Evolutionary conservation across 2,888 invertebrate genomes (phyloP).

Genomic region (Scaptomyza reducta): DNA sequence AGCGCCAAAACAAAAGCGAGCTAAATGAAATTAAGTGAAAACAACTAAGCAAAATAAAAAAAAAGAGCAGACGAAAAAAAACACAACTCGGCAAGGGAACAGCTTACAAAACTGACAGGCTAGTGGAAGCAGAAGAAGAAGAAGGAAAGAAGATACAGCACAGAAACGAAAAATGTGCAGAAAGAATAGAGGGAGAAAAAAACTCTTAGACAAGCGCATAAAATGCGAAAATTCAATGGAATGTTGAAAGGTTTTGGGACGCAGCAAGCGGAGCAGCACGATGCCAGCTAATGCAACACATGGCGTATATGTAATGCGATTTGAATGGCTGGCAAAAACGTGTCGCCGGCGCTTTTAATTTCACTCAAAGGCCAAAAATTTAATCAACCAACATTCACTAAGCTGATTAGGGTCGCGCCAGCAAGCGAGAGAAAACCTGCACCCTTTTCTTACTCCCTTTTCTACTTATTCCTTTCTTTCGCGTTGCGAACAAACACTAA

Average conservation of each 20-base stretch:
- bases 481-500: slow-evolving; percentile 1
- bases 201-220: slow-evolving; percentile 38
- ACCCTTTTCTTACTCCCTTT: neutral
- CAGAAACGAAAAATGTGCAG: slow-evolving; percentile 15
- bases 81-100: slow-evolving; percentile 34
- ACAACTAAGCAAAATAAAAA: slow-evolving; percentile 44
- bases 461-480: neutral
- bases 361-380: slow-evolving; percentile 58
- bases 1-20: slow-evolving; percentile 54
- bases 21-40: slow-evolving; percentile 64
- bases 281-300: slow-evolving; percentile 64
- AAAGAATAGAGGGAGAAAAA: slow-evolving; percentile 1
- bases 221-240: slow-evolving; percentile 33
- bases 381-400: slow-evolving; percentile 70
- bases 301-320: slow-evolving; percentile 68
- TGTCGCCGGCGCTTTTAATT: slow-evolving; percentile 53
- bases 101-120: slow-evolving; percentile 51
- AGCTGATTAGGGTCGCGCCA: slow-evolving; percentile 75
- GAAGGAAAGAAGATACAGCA: slow-evolving; percentile 27
- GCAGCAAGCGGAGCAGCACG: slow-evolving; percentile 9
- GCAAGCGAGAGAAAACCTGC: neutral
- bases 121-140: slow-evolving; percentile 22
- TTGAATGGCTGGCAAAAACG: slow-evolving; percentile 43
- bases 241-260: slow-evolving; percentile 35
- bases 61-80: slow-evolving; percentile 5